These are phyloP conservation scores for Limosa lapponica DNA, from an alignment of 2,797 vertebrate species.

Conservation along the genomic window DNA sequence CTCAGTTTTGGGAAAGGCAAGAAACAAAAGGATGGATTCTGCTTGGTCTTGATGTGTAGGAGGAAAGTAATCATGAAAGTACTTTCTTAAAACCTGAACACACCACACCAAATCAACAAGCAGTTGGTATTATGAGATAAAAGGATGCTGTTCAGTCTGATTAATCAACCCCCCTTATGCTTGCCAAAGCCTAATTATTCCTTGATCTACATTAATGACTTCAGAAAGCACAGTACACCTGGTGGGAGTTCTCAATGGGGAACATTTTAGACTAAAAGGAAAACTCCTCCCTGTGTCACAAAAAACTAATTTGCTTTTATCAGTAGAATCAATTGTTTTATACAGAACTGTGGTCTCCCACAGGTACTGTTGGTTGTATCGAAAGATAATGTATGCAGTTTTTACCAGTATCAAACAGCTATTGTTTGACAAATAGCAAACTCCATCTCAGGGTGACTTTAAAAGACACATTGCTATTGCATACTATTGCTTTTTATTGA, in stretches of 20 bases:
- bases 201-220: constrained; percentile 71
- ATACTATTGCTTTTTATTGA: not conserved
- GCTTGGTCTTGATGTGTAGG: not conserved
- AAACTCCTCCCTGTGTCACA: constrained; percentile 46
- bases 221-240: constrained; percentile 59
- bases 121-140: constrained; percentile 39
- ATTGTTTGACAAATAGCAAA: not conserved
- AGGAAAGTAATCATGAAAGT: not conserved
- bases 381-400: not conserved
- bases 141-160: constrained; percentile 50
- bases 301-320: constrained; percentile 58
- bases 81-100: not conserved
- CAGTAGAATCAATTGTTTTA: constrained; percentile 44
- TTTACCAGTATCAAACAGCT: not conserved
- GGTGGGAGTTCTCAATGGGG: constrained; percentile 46
- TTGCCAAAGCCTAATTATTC: constrained; percentile 70
- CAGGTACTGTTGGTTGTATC: not conserved
- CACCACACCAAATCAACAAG: not conserved
- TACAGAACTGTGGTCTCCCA: not conserved
- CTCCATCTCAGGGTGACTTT: constrained; percentile 7
- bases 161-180: constrained; percentile 60
- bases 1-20: not conserved
- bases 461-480: not conserved
- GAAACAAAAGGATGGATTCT: not conserved
- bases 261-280: constrained; percentile 23